Conservation (phyloP, 2,797 vertebrate genomes). For the Orientallactaga sibirica region DNA sequence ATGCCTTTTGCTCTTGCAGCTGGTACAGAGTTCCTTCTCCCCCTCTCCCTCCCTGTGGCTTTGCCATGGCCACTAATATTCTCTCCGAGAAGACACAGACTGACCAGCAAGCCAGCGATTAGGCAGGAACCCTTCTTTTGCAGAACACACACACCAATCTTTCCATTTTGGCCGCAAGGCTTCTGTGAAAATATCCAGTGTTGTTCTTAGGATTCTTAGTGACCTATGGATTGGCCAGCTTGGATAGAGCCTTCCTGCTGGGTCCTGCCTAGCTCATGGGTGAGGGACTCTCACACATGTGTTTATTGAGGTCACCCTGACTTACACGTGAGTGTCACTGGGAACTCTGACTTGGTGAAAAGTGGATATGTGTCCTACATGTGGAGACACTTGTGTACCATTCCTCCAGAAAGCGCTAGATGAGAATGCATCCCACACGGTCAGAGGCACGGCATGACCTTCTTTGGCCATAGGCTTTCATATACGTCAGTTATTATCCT, state of each 20-base stretch:
- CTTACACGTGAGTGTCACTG: not conserved
- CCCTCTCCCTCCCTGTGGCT: not conserved
- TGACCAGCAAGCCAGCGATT: not conserved
- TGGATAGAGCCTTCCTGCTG: not conserved
- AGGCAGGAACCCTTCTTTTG: slow-evolving; percentile 45
- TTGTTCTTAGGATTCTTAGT: slow-evolving; percentile 62
- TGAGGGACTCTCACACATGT: slow-evolving; percentile 50
- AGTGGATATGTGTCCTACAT: slow-evolving; percentile 49
- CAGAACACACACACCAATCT: slow-evolving; percentile 62
- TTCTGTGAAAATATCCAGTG: slow-evolving; percentile 51
- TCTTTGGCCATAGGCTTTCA: not conserved
- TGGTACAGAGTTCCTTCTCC: not conserved
- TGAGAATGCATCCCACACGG: not conserved
- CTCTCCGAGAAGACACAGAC: not conserved
- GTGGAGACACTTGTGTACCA: not conserved
- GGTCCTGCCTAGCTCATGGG: slow-evolving; percentile 23
- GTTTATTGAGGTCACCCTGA: slow-evolving; percentile 59
- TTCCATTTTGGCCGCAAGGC: slow-evolving; percentile 38
- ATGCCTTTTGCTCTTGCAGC: not conserved
- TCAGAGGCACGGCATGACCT: not conserved
- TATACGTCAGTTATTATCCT: not conserved
- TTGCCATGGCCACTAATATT: not conserved
- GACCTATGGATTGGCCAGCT: slow-evolving; percentile 71
- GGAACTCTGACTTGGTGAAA: slow-evolving; percentile 19
- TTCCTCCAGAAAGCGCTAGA: not conserved